Base-by-base conservation (phyloP, 2,113 vertebrate genomes). In the Loxodonta africana region DNA sequence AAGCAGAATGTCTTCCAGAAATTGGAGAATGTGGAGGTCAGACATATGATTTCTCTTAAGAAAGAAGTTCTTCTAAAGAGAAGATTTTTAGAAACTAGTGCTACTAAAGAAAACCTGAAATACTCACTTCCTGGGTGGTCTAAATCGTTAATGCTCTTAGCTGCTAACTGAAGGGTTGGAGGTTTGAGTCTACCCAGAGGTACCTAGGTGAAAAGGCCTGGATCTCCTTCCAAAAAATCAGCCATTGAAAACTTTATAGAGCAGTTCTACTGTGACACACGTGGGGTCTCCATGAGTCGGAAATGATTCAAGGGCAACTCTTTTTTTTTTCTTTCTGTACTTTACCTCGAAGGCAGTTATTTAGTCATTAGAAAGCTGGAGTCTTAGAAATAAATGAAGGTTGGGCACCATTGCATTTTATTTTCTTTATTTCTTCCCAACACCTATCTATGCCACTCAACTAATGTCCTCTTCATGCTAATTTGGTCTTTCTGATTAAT, bases 401-500 rank as follows among this genome's bases (percentile, higher is more conserved):
- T 33, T 91, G 60, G 63, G 41, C 18, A 73, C 41, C 0, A 10
- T 5, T 46, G 21, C 57, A n/a, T 44, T 85, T 67, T 33, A 53
- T 84, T 74, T 90, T 30, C 73, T 92, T 83, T 60, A 73, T 90
- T 91, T 93, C 83, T 91, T 11, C 44, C 63, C 30, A 62, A 73
- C 3, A 71, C 20, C 11, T 46, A 20, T 83, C n/a, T 67, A 10
- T 85, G 46, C 78, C 20, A 30, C 37, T 90, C 63, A 46, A 48
- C 6, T 62, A 71, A 67, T 77, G 57, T 53, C 44, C 51, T 67
- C 23, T 60, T 69, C 37, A 53, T 53, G 53, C 23, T 84, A 83
- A 88, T 87, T 94, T 86, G n/a, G 83, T 96, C 23, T 89, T 95
- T 91, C 60, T 44, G 69, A 94, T 95, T 88, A 80, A 95, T 90